A percentile compares a stretch with the other conserved stretches of the same genome.
Evolutionary conservation across 2,113 vertebrate species (phyloP).

Genomic region (Dermatemys mawii): DNA sequence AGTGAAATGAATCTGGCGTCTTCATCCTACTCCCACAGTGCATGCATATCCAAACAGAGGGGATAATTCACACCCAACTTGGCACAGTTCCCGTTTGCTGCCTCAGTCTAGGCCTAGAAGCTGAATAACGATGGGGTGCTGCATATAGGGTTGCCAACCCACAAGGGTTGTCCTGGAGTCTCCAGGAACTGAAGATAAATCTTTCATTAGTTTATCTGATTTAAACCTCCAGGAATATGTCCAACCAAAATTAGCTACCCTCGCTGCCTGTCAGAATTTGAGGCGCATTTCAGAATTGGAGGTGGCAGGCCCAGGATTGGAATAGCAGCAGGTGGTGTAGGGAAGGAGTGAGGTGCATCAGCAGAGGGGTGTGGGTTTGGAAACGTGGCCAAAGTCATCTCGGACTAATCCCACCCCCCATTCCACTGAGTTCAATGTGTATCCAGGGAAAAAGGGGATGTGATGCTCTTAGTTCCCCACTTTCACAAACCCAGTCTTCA

Average conservation of each 20-base stretch:
- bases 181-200: neutral
- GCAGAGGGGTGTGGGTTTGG: neutral
- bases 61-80: too few species aligned
- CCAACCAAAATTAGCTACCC: neutral
- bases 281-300: neutral
- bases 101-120: neutral
- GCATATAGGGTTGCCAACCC: neutral
- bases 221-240: neutral
- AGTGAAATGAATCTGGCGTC: neutral
- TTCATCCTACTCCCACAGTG: neutral
- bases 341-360: neutral
- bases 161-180: neutral
- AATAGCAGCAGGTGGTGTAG: neutral
- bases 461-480: neutral
- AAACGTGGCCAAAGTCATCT: neutral
- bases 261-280: neutral
- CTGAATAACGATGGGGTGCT: neutral
- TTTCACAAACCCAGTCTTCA: neutral
- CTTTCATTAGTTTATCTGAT: neutral
- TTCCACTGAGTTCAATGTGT: neutral
- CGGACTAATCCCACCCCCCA: neutral
- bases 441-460: neutral
- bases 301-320: neutral
- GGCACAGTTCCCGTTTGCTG: neutral
- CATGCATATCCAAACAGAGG: neutral